Evolutionary conservation across 2,113 vertebrate species (phyloP).

Genomic region (Callipepla californica): DNA sequence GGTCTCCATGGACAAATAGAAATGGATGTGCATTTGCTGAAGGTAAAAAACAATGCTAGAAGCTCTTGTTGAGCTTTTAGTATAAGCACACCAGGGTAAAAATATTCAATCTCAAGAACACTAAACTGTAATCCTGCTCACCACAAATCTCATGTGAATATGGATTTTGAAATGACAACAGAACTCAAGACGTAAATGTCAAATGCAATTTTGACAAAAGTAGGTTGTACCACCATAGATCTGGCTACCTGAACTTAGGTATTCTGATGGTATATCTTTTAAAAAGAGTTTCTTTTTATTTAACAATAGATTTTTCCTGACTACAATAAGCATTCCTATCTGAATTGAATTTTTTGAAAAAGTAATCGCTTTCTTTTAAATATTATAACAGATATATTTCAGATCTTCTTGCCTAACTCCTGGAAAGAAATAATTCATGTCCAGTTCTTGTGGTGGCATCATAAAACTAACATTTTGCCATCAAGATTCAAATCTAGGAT

Average conservation of each 20-base stretch:
- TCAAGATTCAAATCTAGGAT: neutral
- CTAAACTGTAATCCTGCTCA: neutral
- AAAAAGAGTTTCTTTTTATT: neutral
- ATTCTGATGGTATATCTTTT: neutral
- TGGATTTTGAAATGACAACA: neutral
- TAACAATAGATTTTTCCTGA: neutral
- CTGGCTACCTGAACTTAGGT: neutral
- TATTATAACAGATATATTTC: neutral
- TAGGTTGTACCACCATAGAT: neutral
- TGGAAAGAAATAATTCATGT: neutral
- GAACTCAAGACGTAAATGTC: fast-evolving
- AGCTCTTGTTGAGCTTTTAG: neutral
- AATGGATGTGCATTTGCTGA: neutral
- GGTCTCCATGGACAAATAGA: neutral
- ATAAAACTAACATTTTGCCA: neutral
- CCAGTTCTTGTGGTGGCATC: neutral
- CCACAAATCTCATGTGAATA: neutral
- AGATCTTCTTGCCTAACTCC: neutral
- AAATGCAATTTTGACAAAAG: neutral
- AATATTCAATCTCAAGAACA: neutral
- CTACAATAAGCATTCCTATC: neutral
- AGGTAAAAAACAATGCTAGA: neutral
- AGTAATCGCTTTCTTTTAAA: neutral
- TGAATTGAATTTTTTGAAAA: neutral
- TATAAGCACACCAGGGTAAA: neutral